Evolutionary conservation across 2,797 vertebrate genomes (phyloP).

Genomic region (Dipus sagitta): DNA sequence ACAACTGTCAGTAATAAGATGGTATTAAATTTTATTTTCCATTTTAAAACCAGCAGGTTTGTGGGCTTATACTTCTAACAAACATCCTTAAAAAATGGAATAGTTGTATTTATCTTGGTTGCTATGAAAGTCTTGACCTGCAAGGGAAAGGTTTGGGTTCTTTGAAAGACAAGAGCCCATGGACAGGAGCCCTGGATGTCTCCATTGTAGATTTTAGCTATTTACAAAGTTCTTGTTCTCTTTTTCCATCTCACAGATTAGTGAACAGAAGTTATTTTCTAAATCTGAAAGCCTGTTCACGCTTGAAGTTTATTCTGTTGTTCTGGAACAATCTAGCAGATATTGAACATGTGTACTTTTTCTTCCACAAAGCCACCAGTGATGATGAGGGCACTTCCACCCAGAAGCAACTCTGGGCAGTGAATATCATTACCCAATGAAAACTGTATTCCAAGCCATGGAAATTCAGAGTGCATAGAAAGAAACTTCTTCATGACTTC

Average conservation of each 20-base stretch:
- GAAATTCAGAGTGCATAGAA: background rate
- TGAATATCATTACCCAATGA: background rate
- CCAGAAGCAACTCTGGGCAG: background rate
- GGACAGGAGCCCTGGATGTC: background rate
- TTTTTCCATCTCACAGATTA: conserved; percentile 43
- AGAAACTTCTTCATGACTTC: background rate
- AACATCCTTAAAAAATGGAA: conserved; percentile 38
- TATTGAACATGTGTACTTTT: background rate
- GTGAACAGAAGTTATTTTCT: conserved; percentile 41
- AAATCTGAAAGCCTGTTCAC: conserved; percentile 63
- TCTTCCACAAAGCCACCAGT: background rate
- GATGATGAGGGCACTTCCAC: background rate
- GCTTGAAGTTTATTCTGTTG: background rate
- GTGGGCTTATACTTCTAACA: conserved; percentile 67
- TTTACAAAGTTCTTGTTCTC: conserved; percentile 48
- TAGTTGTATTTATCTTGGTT: conserved; percentile 69
- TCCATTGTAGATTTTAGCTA: background rate
- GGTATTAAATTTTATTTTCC: conserved; percentile 77
- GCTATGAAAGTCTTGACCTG: conserved; percentile 44
- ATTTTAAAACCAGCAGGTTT: conserved; percentile 77
- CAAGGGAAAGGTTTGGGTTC: conserved; percentile 53
- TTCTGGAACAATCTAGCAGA: background rate
- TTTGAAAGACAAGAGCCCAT: conserved; percentile 22
- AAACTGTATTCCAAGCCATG: background rate
- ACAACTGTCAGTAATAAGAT: conserved; percentile 74